Evolutionary conservation across 1,140 invertebrate genomes (phyloP).

Genomic region (Sarcophaga bullata): DNA sequence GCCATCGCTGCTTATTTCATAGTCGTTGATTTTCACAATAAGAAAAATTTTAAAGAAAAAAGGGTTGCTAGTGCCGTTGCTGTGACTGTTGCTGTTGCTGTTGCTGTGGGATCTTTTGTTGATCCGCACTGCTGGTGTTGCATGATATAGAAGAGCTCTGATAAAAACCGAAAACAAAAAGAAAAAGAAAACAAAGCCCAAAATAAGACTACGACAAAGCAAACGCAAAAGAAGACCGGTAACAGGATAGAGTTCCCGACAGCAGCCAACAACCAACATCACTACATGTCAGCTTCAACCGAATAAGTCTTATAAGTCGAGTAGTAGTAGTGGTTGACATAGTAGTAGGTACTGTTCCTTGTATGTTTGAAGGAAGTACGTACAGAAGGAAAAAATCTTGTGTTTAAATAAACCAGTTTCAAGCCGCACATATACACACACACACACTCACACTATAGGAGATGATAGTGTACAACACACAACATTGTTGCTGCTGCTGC

Average conservation of each 20-base stretch:
- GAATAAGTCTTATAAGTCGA: too few species aligned
- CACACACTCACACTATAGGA: background rate
- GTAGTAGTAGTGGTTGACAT: background rate
- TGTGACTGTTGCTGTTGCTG: background rate
- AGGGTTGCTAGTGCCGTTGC: background rate
- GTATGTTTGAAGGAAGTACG: background rate
- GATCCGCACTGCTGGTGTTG: slow-evolving; percentile 1
- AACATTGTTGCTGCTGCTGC: background rate
- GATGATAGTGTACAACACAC: background rate
- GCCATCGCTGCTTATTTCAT: background rate
- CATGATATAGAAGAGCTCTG: background rate
- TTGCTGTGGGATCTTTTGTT: slow-evolving; percentile 33
- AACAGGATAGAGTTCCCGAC: background rate
- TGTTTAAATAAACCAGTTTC: slow-evolving; percentile 10
- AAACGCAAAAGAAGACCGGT: background rate
- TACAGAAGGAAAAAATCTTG: background rate
- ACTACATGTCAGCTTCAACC: too few species aligned
- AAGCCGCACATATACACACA: background rate
- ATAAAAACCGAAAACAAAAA: too few species aligned
- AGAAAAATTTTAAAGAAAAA: background rate
- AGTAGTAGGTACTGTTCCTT: background rate
- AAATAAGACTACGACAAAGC: background rate
- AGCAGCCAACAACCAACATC: background rate
- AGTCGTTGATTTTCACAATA: background rate
- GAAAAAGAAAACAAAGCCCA: background rate